phyloP scores from a whole-genome alignment of 2,113 vertebrate genomes.

The Rhadina sibilatrix region DNA sequence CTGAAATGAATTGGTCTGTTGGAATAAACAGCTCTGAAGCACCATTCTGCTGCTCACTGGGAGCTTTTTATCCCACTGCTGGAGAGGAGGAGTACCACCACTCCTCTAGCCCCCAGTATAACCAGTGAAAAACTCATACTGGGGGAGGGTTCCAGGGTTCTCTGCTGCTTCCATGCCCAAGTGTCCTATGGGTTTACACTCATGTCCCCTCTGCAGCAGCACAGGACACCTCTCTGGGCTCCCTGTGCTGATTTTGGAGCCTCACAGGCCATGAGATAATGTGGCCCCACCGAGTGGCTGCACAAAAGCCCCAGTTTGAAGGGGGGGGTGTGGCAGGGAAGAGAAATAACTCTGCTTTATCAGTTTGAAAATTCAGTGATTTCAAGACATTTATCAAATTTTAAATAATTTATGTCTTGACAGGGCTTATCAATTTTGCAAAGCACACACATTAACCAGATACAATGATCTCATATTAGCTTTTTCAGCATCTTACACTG shows the following conservation, averaged over 20 bases:
- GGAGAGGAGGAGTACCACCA: neutral
- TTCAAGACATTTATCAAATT: constrained; percentile 77
- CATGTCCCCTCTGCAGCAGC: neutral
- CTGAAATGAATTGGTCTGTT: neutral
- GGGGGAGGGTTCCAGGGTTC: neutral
- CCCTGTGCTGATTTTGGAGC: neutral
- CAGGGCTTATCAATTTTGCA: constrained; percentile 74
- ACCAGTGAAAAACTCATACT: neutral
- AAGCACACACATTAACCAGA: constrained; percentile 70
- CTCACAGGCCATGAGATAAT: neutral
- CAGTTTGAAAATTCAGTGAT: constrained; percentile 67
- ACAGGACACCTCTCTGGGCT: neutral
- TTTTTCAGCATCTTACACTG: constrained; percentile 70
- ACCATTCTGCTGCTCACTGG: neutral
- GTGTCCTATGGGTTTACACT: neutral
- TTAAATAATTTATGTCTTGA: constrained; percentile 78
- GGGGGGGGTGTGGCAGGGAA: neutral
- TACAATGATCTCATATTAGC: constrained; percentile 75
- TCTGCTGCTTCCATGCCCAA: neutral
- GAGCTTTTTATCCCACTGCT: neutral
- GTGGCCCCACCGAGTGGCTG: neutral
- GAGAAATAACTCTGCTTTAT: constrained; percentile 68
- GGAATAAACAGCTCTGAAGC: neutral
- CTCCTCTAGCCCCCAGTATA: neutral
- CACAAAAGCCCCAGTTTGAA: constrained; percentile 15